Percentiles rank a stretch among this genome's conserved stretches.
Conservation (phyloP, 2,888 invertebrate genomes). For the Drosophila histrio region DNA sequence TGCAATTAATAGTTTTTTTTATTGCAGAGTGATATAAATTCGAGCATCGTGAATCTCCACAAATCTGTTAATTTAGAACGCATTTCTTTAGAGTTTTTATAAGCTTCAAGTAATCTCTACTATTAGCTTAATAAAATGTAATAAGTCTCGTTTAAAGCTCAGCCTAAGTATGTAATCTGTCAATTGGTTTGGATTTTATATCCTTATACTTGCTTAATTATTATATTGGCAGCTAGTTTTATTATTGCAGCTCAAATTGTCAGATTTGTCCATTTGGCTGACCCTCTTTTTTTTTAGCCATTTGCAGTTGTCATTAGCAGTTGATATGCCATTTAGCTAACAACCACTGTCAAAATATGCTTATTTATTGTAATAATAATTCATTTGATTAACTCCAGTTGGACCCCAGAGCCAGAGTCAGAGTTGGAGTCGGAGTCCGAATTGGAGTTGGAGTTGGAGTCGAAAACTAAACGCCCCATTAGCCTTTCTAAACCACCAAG, state of each 20-base stretch:
- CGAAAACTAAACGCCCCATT: conserved; percentile 73
- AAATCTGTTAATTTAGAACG: background rate
- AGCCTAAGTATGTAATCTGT: background rate
- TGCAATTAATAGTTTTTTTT: background rate
- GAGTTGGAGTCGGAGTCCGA: conserved; percentile 1
- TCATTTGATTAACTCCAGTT: conserved; percentile 69
- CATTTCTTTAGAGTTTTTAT: background rate
- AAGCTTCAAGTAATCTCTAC: too few species aligned
- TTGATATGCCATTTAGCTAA: conserved; percentile 67
- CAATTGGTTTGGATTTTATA: background rate
- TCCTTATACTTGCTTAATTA: conserved; percentile 3
- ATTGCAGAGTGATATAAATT: background rate
- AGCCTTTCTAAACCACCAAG: conserved; percentile 68
- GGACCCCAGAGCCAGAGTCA: conserved; percentile 22
- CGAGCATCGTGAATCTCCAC: too few species aligned
- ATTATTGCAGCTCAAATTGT: conserved; percentile 1
- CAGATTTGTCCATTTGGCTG: conserved; percentile 15
- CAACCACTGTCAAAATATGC: conserved; percentile 73
- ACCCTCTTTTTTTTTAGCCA: conserved; percentile 25
- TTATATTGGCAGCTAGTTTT: background rate
- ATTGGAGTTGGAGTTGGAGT: conserved; percentile 7
- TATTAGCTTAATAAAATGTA: too few species aligned
- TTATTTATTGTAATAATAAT: conserved; percentile 78
- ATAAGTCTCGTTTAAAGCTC: background rate
- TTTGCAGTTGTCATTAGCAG: conserved; percentile 52